Base-by-base conservation (phyloP, 2,797 vertebrate genomes). In the Tauraco hartlaubi region DNA sequence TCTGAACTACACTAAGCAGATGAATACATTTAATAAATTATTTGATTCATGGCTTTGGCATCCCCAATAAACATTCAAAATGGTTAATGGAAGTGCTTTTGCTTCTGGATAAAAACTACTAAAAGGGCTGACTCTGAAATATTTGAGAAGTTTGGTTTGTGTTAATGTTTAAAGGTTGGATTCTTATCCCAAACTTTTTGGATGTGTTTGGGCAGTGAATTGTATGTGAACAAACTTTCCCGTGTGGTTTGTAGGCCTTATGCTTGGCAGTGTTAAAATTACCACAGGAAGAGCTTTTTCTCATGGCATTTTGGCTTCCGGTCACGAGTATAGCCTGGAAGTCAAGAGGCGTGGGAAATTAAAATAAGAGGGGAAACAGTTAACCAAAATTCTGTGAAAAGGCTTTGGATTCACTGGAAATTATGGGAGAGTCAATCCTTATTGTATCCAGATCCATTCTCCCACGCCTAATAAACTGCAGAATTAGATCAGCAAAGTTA, bases 271-370 rank as follows among this genome's bases (percentile, higher is more conserved):
- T 78, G 52, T 89, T 94, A 86, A 92, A 95, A 95, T 93, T 95
- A 88, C 95, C 97, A 96, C 96, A 97, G 96, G 96, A 98, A 97
- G 95, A 97, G 91, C 76, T 97, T 98, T 96, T 97, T 97, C 97
- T 97, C 97, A 96, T 64, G 95, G 97, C 94, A 96, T 98, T 98
- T 97, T 97, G 97, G 93, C 97, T 98, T 97, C 96, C 58, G 75
- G 94, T 97, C 96, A 89, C 93, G 97, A 96, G 88, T 63, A 35
- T 19, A 96, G 97, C 82, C 96, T 98, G 94, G 93, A 97, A 98
- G 96, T 96, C 64, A 96, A 97, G 76, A 97, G 96, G 94, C 87
- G 28, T 97, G 97, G 97, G 96, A 97, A 98, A 97, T 95, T 85
- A 94, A 94, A 97, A 95, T 85, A 92, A 91, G 95, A 97, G 82